phyloP scores from a whole-genome alignment of 2,888 invertebrate genomes.

The Drosophila borealis region DNA sequence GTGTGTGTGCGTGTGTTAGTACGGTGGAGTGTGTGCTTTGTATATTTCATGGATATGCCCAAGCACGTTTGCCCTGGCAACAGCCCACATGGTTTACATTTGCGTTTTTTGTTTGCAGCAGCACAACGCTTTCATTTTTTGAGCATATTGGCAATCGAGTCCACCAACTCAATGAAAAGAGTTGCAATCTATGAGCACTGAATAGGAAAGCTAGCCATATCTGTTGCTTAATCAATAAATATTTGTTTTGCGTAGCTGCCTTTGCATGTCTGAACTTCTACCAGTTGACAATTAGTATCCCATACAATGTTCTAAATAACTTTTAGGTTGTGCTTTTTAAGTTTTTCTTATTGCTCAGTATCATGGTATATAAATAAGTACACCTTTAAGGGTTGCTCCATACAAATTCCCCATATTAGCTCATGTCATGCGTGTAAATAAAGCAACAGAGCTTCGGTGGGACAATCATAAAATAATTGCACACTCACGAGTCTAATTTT shows the following conservation, averaged over 20 bases:
- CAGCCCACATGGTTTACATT: slow-evolving; percentile 41
- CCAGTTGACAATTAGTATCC: no score
- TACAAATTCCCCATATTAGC: background rate
- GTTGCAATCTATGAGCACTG: background rate
- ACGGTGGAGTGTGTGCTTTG: slow-evolving; percentile 15
- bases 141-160: slow-evolving; percentile 24
- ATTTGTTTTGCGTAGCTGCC: background rate
- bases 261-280: background rate
- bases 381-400: no score
- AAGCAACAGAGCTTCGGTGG: slow-evolving; percentile 12
- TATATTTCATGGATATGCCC: slow-evolving; percentile 46
- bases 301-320: background rate
- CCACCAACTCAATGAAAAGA: background rate
- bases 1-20: slow-evolving; percentile 10
- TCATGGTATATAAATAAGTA: background rate
- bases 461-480: slow-evolving; percentile 7
- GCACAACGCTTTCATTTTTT: slow-evolving; percentile 13
- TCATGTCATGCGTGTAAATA: background rate
- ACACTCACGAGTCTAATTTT: slow-evolving; percentile 12
- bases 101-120: slow-evolving; percentile 19
- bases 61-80: slow-evolving; percentile 61
- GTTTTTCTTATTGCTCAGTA: background rate
- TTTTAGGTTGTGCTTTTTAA: background rate
- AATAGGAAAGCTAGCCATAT: background rate
- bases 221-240: background rate